Evolutionary conservation across 2,797 vertebrate genomes (phyloP).

Genomic region (Mycteria americana): DNA sequence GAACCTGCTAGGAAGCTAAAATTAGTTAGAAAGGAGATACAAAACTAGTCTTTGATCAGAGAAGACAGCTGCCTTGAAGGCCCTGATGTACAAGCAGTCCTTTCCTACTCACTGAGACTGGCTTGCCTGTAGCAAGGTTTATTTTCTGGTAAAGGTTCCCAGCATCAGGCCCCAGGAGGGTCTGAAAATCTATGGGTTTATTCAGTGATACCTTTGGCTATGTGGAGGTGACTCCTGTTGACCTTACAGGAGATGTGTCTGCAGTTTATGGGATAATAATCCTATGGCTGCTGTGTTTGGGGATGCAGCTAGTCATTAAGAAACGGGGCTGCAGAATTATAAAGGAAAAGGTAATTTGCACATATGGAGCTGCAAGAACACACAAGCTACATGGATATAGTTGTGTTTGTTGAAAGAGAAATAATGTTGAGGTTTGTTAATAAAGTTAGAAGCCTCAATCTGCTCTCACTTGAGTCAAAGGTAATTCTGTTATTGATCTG

Average conservation of each 20-base stretch:
- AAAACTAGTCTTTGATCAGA: conserved; percentile 14
- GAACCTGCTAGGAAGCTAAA: not conserved
- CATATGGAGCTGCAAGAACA: not conserved
- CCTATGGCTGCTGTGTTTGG: not conserved
- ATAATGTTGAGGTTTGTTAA: not conserved
- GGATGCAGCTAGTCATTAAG: not conserved
- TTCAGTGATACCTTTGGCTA: not conserved
- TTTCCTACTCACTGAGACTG: not conserved
- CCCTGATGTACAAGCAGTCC: not conserved
- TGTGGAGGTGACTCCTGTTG: not conserved
- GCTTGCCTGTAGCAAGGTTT: not conserved
- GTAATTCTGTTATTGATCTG: conserved; percentile 30
- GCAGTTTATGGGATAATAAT: not conserved
- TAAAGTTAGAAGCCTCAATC: not conserved
- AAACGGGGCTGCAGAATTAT: not conserved
- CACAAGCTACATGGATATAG: not conserved
- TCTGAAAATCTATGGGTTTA: not conserved
- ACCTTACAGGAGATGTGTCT: not conserved
- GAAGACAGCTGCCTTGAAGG: not conserved
- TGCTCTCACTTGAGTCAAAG: not conserved
- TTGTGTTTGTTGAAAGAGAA: not conserved
- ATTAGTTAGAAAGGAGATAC: not conserved
- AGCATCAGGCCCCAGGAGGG: not conserved
- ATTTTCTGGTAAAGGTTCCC: not conserved
- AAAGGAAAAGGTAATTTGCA: not conserved